A percentile compares a stretch with the other conserved stretches of the same genome.
These are phyloP conservation scores for Lepidocyrtoides sp. DNA, from an alignment of 2,888 invertebrate genomes.

Conservation along the genomic window DNA sequence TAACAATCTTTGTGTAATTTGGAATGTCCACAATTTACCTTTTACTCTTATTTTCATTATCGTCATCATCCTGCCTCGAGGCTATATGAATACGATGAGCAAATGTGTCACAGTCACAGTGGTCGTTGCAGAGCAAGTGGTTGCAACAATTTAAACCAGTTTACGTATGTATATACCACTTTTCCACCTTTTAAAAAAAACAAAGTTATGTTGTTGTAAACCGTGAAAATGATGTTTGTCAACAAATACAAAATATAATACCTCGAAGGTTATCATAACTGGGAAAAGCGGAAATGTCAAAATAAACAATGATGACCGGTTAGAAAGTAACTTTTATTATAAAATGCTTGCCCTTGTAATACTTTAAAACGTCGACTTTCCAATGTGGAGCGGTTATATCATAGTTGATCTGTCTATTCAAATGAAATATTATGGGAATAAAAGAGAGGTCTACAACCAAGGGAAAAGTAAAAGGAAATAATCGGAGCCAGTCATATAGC, in stretches of 20 bases:
- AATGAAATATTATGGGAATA: conserved; percentile 16
- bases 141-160: too few relatives aligned
- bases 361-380: not conserved
- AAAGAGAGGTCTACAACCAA: not conserved
- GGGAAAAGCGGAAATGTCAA: too few relatives aligned
- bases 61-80: not conserved
- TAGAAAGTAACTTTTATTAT: not conserved
- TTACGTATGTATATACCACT: not conserved
- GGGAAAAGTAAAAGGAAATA: not conserved
- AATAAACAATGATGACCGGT: too few relatives aligned
- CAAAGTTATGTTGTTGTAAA: too few relatives aligned
- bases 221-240: too few relatives aligned
- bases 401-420: not conserved
- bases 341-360: not conserved
- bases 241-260: too few relatives aligned
- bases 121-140: too few relatives aligned
- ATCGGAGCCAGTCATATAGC: conserved; percentile 38
- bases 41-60: conserved; percentile 25
- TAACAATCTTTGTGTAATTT: conserved; percentile 23
- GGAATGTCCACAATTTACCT: conserved; percentile 16
- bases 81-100: not conserved
- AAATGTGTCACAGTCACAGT: not conserved
- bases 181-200: too few relatives aligned
- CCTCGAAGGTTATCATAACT: too few relatives aligned
- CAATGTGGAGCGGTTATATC: not conserved